A percentile compares a stretch with the other conserved stretches of the same genome.
phyloP scores from a whole-genome alignment of 2,113 vertebrate species.

The Miniopterus natalensis region DNA sequence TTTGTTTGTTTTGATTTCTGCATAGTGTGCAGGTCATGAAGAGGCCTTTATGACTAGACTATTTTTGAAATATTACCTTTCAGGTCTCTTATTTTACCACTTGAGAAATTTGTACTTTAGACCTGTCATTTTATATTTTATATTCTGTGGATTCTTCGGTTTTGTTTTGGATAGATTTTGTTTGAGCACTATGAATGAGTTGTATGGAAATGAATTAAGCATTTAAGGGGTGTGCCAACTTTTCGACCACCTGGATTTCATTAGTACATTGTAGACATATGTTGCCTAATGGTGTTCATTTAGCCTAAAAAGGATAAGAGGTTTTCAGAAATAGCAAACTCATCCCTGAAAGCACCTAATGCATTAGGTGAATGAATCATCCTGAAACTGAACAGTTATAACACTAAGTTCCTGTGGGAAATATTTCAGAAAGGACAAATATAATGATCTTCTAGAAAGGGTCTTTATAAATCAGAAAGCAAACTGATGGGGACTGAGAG shows the following conservation, averaged over 20 bases:
- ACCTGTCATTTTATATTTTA: constrained; percentile 14
- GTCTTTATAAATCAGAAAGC: constrained; percentile 26
- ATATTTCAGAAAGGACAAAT: constrained; percentile 55
- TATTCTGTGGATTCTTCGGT: background rate
- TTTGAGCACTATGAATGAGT: constrained; percentile 35
- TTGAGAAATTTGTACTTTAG: constrained; percentile 46
- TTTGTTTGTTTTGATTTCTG: constrained; percentile 7
- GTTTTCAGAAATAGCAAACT: constrained; percentile 51
- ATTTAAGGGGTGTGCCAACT: constrained; percentile 13
- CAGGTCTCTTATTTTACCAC: constrained; percentile 6
- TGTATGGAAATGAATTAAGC: constrained; percentile 28
- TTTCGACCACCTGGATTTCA: background rate
- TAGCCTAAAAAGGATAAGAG: constrained; percentile 52
- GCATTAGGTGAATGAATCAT: constrained; percentile 35
- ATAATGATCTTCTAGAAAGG: background rate
- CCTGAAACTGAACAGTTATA: background rate
- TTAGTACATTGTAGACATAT: background rate
- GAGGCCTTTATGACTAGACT: constrained; percentile 33
- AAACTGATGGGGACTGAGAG: background rate
- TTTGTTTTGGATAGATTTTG: constrained; percentile 54
- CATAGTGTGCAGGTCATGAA: constrained; percentile 12
- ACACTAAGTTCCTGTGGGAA: background rate
- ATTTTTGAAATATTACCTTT: constrained; percentile 49
- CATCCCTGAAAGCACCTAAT: constrained; percentile 22
- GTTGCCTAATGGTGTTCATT: constrained; percentile 54